phyloP scores from a whole-genome alignment of 2,888 invertebrate species.

The Eueremaeus valkanovi region DNA sequence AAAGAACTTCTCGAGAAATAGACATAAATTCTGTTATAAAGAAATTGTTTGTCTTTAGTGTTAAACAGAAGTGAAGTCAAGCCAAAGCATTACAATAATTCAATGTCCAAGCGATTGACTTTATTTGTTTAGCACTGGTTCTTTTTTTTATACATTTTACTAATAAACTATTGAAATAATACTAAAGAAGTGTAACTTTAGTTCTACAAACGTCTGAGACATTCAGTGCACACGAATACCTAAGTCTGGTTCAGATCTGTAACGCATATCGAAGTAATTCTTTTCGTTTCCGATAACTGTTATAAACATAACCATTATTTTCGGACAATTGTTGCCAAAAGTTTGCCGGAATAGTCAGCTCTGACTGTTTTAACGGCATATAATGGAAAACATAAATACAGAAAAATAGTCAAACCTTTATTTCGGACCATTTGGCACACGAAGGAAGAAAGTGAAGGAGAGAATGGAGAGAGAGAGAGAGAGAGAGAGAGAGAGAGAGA shows the following conservation, averaged over 20 bases:
- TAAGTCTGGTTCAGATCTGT: conserved; percentile 8
- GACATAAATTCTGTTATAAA: too few species aligned
- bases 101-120: conserved; percentile 5
- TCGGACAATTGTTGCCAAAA: conserved; percentile 17
- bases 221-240: too few species aligned
- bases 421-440: conserved; percentile 28
- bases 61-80: neutral
- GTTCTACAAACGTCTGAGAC: too few species aligned
- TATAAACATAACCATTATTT: neutral
- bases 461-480: too few species aligned
- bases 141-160: neutral
- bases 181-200: neutral
- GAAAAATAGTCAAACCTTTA: conserved; percentile 14
- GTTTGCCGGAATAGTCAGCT: conserved; percentile 27
- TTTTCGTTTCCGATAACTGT: conserved; percentile 12
- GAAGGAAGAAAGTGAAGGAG: neutral
- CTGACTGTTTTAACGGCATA: neutral
- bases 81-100: conserved; percentile 28
- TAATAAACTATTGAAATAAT: neutral
- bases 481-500: too few species aligned
- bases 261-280: conserved; percentile 20
- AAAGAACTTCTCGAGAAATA: too few species aligned
- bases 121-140: conserved; percentile 33
- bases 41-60: too few species aligned
- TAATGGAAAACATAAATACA: neutral